These are phyloP conservation scores for Dreissena rostriformis DNA, from an alignment of 1,140 invertebrate species.

Conservation along the genomic window DNA sequence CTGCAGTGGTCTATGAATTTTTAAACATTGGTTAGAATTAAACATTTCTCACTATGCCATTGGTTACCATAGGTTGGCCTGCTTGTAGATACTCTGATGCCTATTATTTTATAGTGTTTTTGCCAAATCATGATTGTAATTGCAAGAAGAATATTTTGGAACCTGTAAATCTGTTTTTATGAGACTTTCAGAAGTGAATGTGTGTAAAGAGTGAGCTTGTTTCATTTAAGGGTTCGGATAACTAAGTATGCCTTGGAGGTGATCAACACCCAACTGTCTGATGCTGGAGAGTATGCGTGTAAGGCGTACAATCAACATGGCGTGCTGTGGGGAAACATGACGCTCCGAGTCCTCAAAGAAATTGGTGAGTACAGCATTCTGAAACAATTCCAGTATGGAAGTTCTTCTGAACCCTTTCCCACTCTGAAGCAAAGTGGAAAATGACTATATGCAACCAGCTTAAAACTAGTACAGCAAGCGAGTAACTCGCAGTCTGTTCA, in stretches of 20 bases:
- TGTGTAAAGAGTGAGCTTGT: background rate
- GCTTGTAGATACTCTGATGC: too few relatives aligned
- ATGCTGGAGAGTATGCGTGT: conserved; percentile 37
- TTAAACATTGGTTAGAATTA: too few relatives aligned
- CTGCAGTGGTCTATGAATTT: too few relatives aligned
- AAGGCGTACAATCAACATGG: conserved; percentile 29
- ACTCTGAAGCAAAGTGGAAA: background rate
- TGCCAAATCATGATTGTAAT: too few relatives aligned
- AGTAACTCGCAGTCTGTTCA: background rate
- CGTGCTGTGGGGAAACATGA: conserved; percentile 46
- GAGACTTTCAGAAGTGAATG: background rate
- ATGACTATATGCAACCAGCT: background rate
- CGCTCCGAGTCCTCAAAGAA: conserved; percentile 19
- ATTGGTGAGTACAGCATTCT: conserved; percentile 3
- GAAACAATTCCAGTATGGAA: background rate
- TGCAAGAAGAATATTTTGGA: too few relatives aligned
- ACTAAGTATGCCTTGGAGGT: conserved; percentile 24
- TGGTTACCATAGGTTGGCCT: too few relatives aligned
- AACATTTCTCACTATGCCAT: too few relatives aligned
- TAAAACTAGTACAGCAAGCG: background rate
- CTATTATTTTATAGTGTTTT: too few relatives aligned
- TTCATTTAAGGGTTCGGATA: conserved; percentile 35
- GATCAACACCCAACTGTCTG: conserved; percentile 12
- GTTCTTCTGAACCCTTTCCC: background rate
- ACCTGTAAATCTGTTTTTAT: too few relatives aligned